A percentile compares a stretch with the other conserved stretches of the same genome.
These are phyloP conservation scores for Halocynthia roretzi DNA, from an alignment of 23 tunicate genomes.

Conservation along the genomic window DNA sequence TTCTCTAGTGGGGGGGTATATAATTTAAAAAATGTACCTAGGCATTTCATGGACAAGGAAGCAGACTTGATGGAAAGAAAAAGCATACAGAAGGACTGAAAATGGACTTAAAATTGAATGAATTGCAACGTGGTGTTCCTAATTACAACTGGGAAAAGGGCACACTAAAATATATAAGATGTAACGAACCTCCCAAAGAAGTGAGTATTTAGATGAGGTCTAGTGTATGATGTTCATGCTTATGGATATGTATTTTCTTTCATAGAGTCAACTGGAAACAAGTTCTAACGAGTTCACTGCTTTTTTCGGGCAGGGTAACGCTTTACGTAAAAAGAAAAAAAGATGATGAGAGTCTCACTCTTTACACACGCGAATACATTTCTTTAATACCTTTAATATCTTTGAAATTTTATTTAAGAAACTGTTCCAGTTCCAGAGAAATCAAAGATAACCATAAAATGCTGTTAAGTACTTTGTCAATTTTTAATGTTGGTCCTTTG, in stretches of 20 bases:
- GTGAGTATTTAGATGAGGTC: not conserved
- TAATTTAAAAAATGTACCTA: not conserved
- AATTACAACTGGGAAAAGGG: slow-evolving; percentile 89
- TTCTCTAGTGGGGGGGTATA: too few species aligned
- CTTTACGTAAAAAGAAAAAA: slow-evolving; percentile 64
- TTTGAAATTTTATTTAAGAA: too few species aligned
- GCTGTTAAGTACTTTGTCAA: too few species aligned
- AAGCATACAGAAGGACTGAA: slow-evolving; percentile 35
- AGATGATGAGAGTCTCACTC: too few species aligned
- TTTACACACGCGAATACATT: too few species aligned
- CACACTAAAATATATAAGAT: slow-evolving; percentile 51
- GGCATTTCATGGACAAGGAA: slow-evolving; percentile 76
- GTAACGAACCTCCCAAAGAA: slow-evolving; percentile 41
- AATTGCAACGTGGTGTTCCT: slow-evolving; percentile 76
- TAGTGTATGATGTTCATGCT: not conserved
- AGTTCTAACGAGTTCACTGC: not conserved
- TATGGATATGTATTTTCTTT: not conserved
- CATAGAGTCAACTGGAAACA: not conserved
- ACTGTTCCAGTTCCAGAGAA: too few species aligned
- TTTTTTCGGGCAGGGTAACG: slow-evolving; percentile 73
- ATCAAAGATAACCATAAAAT: too few species aligned
- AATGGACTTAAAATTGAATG: slow-evolving; percentile 40
- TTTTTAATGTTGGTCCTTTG: too few species aligned
- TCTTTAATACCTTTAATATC: too few species aligned
- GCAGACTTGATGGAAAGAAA: slow-evolving; percentile 86